Evolutionary conservation across 2,797 vertebrate species (phyloP).

Genomic region (Xiphophorus birchmanni): DNA sequence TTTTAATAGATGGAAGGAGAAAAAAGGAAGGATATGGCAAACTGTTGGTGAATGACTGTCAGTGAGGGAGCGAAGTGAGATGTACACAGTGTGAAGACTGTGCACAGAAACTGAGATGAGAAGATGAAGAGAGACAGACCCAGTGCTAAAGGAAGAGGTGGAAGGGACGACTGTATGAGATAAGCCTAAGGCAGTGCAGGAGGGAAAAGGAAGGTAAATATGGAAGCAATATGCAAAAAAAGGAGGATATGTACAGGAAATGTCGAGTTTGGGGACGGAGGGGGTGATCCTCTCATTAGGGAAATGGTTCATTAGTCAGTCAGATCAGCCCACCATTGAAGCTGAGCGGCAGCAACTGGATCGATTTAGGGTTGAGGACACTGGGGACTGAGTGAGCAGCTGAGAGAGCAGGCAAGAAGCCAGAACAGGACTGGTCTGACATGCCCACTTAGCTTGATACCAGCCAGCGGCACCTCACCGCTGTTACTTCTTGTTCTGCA

Average conservation of each 20-base stretch:
- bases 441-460: slow-evolving; percentile 74
- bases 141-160: slow-evolving; percentile 31
- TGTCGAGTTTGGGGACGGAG: slow-evolving; percentile 11
- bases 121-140: slow-evolving; percentile 54
- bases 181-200: slow-evolving; percentile 7
- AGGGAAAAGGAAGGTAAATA: slow-evolving; percentile 25
- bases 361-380: slow-evolving; percentile 74
- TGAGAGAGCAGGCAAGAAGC: slow-evolving; percentile 76
- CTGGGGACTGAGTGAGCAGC: slow-evolving; percentile 72
- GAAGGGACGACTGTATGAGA: slow-evolving; percentile 27
- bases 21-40: slow-evolving; percentile 53
- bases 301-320: slow-evolving; percentile 72
- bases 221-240: slow-evolving; percentile 22
- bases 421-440: slow-evolving; percentile 70
- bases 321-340: slow-evolving; percentile 61
- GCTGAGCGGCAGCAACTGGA: slow-evolving; percentile 74
- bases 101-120: slow-evolving; percentile 52
- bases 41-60: slow-evolving; percentile 62
- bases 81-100: slow-evolving; percentile 56
- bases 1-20: slow-evolving; percentile 65
- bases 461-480: slow-evolving; percentile 60
- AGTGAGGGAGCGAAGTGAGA: slow-evolving; percentile 58
- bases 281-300: slow-evolving; percentile 58
- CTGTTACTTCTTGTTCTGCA: slow-evolving; percentile 42
- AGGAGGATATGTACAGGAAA: slow-evolving; percentile 15